Percentiles rank a stretch among this genome's conserved stretches.
Conservation (phyloP, 2,113 vertebrate genomes). For the Melospiza georgiana region DNA sequence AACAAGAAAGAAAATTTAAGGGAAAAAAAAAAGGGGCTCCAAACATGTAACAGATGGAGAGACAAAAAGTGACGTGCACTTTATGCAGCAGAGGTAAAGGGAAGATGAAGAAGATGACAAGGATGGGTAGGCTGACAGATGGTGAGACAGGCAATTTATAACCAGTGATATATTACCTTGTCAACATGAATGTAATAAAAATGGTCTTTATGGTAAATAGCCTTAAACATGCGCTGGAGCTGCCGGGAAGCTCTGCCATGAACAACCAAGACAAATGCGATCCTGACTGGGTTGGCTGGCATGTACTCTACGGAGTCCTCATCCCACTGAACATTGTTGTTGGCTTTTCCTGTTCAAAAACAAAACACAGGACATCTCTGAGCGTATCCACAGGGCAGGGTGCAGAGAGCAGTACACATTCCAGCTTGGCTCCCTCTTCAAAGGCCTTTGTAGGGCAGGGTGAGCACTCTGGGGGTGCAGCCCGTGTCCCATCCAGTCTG, state of each 20-base stretch:
- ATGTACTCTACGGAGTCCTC: constrained; percentile 90
- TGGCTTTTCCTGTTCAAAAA: constrained; percentile 88
- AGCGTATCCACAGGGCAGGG: background rate
- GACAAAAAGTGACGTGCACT: background rate
- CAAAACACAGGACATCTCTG: constrained; percentile 59
- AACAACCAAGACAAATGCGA: constrained; percentile 95
- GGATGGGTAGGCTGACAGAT: background rate
- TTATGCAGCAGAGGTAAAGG: background rate
- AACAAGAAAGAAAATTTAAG: background rate
- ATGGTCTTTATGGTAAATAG: constrained; percentile 96
- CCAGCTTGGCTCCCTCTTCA: background rate
- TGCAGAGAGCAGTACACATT: background rate
- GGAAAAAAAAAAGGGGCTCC: background rate
- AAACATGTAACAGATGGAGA: background rate
- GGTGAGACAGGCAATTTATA: constrained; percentile 23
- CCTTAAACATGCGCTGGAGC: constrained; percentile 96
- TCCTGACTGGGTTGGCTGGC: constrained; percentile 86
- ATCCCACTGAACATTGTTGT: constrained; percentile 92
- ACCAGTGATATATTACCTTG: constrained; percentile 81
- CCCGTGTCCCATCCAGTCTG: rapidly evolving
- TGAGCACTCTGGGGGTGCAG: rapidly evolving
- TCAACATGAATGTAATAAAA: constrained; percentile 99
- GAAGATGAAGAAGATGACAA: background rate
- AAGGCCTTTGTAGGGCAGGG: background rate
- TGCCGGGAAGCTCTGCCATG: constrained; percentile 95